Conservation (phyloP, 2,888 invertebrate genomes). For the Drosophila nigricruria region DNA sequence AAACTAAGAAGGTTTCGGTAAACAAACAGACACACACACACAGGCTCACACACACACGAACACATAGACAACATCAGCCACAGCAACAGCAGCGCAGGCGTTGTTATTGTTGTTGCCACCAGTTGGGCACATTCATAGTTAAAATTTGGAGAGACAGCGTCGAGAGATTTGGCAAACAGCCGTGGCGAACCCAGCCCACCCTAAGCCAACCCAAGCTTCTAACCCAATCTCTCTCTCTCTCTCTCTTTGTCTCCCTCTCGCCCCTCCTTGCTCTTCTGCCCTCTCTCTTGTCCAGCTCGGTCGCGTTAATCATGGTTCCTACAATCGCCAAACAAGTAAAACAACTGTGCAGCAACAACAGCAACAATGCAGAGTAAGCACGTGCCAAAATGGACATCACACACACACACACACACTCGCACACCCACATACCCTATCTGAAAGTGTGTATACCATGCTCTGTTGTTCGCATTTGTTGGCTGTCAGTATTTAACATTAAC, state of each 20-base stretch:
- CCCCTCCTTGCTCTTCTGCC: neutral
- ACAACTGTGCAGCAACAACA: conserved; percentile 31
- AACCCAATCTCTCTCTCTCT: conserved; percentile 6
- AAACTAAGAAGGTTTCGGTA: conserved; percentile 79
- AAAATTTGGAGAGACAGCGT: conserved; percentile 77
- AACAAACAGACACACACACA: conserved; percentile 65
- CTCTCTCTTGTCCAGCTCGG: neutral
- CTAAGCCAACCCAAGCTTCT: conserved; percentile 11
- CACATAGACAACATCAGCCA: conserved; percentile 19
- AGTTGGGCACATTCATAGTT: conserved; percentile 74
- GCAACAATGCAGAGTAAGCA: conserved; percentile 57
- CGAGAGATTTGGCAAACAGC: conserved; percentile 78
- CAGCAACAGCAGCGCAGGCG: conserved; percentile 20
- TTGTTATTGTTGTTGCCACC: conserved; percentile 47
- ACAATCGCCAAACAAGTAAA: conserved; percentile 65
- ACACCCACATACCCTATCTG: conserved; percentile 8
- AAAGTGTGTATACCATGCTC: conserved; percentile 22
- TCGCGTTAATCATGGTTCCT: conserved; percentile 75
- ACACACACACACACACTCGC: conserved; percentile 9
- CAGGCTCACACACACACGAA: conserved; percentile 22
- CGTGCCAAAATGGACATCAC: conserved; percentile 71
- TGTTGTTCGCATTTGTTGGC: conserved; percentile 9
- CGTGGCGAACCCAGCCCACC: conserved; percentile 24
- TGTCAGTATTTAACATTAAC: conserved; percentile 7
- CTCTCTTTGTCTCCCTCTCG: neutral